A percentile compares a stretch with the other conserved stretches of the same genome.
Conservation (phyloP, 2,888 invertebrate genomes). For the Nephrotoma flavescens region DNA sequence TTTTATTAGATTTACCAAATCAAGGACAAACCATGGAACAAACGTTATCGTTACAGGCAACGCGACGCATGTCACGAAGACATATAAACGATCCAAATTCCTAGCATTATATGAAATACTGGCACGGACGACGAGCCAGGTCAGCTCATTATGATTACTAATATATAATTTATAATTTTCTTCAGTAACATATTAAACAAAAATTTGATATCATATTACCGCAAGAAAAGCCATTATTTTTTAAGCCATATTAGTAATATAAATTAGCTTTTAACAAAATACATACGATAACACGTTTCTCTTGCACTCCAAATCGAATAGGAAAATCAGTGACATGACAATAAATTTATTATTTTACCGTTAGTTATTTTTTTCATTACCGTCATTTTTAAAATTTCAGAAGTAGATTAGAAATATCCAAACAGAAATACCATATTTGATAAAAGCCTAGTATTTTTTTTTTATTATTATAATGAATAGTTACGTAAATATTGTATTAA, state of each 20-base stretch:
- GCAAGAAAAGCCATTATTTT: neutral
- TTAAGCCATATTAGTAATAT: neutral
- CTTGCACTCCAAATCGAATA: neutral
- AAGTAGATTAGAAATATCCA: neutral
- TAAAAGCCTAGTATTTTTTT: neutral
- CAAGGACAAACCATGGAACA: constrained; percentile 37
- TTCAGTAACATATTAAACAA: neutral
- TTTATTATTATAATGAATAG: neutral
- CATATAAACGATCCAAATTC: constrained; percentile 23
- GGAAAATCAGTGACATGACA: neutral
- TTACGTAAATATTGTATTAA: neutral
- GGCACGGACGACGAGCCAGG: constrained; percentile 30
- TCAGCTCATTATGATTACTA: constrained; percentile 31
- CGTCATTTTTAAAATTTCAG: neutral
- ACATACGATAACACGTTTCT: neutral
- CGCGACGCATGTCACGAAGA: constrained; percentile 19
- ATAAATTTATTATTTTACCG: neutral
- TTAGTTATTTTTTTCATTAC: neutral
- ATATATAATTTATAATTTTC: constrained; percentile 8
- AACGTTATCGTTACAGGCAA: constrained; percentile 36
- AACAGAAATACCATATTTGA: neutral
- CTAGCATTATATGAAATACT: constrained; percentile 29
- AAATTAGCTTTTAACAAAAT: neutral
- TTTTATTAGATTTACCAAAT: constrained; percentile 45
- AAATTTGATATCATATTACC: neutral